Evolutionary conservation across 2,888 invertebrate species (phyloP).

Genomic region (Palloptera scutellata): DNA sequence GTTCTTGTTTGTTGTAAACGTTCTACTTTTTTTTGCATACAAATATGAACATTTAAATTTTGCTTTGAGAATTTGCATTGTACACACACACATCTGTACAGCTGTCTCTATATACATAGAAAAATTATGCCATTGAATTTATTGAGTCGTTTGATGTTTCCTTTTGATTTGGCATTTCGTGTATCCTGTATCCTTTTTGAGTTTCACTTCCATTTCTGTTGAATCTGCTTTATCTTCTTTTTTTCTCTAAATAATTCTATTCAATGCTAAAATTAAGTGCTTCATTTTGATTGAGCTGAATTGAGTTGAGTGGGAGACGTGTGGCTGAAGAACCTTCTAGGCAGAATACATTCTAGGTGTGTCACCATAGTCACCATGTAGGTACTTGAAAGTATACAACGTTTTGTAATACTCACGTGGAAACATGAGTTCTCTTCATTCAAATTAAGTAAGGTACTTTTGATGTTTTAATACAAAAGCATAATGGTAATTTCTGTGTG

Average conservation of each 20-base stretch:
- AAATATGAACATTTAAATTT: not conserved
- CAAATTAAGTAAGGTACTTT: slow-evolving; percentile 7
- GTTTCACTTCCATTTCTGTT: not conserved
- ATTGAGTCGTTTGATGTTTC: slow-evolving; percentile 7
- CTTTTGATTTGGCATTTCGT: slow-evolving; percentile 13
- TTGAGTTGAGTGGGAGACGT: not conserved
- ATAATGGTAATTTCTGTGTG: too few species aligned
- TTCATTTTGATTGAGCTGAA: slow-evolving; percentile 3
- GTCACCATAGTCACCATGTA: not conserved
- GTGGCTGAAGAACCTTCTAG: not conserved
- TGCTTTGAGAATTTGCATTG: not conserved
- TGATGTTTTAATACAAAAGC: slow-evolving; percentile 4
- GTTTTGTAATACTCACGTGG: slow-evolving; percentile 16
- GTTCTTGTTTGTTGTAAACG: too few species aligned
- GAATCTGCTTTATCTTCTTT: not conserved
- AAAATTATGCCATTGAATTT: too few species aligned
- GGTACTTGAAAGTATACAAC: slow-evolving; percentile 13
- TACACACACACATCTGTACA: not conserved
- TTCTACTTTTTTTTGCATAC: not conserved
- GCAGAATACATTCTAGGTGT: not conserved
- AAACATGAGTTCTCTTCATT: slow-evolving; percentile 1
- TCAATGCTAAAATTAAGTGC: slow-evolving; percentile 4
- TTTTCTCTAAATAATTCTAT: too few species aligned
- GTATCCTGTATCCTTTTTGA: slow-evolving; percentile 4
- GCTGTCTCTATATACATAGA: too few species aligned